Percentiles rank a stretch among this genome's conserved stretches.
Conservation (phyloP, 2,797 vertebrate genomes). For the Helarctos malayanus region DNA sequence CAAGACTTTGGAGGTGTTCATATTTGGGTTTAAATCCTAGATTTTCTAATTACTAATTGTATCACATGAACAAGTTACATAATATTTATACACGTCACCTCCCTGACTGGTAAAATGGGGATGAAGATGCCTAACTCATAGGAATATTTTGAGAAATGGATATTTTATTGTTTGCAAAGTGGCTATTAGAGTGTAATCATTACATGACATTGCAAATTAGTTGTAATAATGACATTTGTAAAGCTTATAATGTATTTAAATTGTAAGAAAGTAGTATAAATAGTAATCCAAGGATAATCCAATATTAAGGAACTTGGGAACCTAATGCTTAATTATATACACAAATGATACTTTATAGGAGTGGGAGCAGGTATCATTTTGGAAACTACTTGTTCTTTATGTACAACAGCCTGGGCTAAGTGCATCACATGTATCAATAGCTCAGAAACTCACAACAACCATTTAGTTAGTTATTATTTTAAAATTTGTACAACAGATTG, state of each 20-base stretch:
- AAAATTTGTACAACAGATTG: not conserved
- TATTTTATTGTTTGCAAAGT: not conserved
- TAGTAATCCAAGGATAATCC: not conserved
- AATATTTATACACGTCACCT: not conserved
- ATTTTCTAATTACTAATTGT: not conserved
- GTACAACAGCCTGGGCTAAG: not conserved
- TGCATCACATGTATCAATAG: not conserved
- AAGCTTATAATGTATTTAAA: not conserved
- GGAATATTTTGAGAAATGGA: not conserved
- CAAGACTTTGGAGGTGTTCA: not conserved
- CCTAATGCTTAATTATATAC: not conserved
- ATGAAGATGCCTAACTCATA: not conserved
- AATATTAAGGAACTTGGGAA: not conserved
- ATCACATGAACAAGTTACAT: not conserved
- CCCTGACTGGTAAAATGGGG: not conserved
- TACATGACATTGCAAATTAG: not conserved
- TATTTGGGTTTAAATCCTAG: not conserved
- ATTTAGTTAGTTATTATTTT: not conserved
- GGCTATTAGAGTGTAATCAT: not conserved
- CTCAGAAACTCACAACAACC: not conserved
- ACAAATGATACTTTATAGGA: not conserved
- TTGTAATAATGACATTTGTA: not conserved
- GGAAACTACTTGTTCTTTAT: not conserved
- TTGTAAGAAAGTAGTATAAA: not conserved
- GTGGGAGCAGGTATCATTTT: not conserved